Conservation (phyloP, 2,888 invertebrate species). For the Drosophila mimetica region DNA sequence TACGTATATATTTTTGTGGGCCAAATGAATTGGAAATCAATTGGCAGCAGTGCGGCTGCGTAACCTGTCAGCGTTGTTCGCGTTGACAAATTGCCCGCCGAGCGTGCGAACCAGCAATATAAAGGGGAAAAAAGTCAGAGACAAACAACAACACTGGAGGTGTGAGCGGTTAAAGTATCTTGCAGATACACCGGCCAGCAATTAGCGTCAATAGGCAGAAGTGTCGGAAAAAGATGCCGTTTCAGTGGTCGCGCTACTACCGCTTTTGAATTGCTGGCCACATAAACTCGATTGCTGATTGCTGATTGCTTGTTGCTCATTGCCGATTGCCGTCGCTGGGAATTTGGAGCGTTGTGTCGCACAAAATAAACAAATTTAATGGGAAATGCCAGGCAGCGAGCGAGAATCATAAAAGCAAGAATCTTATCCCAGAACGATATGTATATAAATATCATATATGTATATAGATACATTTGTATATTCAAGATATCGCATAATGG, state of each 20-base stretch:
- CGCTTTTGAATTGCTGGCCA: conserved; percentile 45
- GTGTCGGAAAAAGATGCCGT: conserved; percentile 14
- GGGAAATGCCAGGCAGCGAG: conserved; percentile 61
- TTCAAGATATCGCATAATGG: conserved; percentile 65
- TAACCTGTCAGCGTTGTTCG: conserved; percentile 66
- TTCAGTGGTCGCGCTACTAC: conserved; percentile 6
- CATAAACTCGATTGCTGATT: conserved; percentile 72
- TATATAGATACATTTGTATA: conserved; percentile 5
- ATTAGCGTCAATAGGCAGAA: conserved; percentile 67
- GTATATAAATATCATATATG: conserved; percentile 19
- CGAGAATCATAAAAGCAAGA: conserved; percentile 54
- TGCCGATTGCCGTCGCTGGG: conserved; percentile 73
- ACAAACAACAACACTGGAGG: conserved; percentile 13
- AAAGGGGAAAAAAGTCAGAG: conserved; percentile 41
- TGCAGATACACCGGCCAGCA: conserved; percentile 67
- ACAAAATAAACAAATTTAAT: conserved; percentile 76
- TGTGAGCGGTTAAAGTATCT: conserved; percentile 33
- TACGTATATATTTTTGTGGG: conserved; percentile 12
- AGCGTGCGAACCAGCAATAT: conserved; percentile 69
- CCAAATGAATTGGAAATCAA: conserved; percentile 39
- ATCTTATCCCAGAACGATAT: conserved; percentile 12
- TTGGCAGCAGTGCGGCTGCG: conserved; percentile 73
- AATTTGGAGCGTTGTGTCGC: conserved; percentile 37
- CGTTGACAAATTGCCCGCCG: conserved; percentile 72
- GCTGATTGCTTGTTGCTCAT: conserved; percentile 68